A percentile compares a stretch with the other conserved stretches of the same genome.
Evolutionary conservation across 1,140 invertebrate species (phyloP).

Genomic region (Drosophila busckii): DNA sequence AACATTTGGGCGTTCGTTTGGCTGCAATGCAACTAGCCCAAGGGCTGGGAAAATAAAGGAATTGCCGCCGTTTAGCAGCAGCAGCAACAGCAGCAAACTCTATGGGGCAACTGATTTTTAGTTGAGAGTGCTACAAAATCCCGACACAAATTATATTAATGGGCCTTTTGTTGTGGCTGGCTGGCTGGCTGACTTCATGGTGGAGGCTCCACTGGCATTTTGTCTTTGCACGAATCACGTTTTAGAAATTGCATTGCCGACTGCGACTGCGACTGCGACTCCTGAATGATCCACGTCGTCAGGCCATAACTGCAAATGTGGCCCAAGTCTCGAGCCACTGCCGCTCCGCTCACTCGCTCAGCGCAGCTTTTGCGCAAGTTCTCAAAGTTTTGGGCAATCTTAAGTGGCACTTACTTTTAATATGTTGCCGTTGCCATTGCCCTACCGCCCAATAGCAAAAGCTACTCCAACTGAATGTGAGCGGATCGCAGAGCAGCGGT

Average conservation of each 20-base stretch:
- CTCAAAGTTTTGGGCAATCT: slow-evolving; percentile 41
- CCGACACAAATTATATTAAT: slow-evolving; percentile 72
- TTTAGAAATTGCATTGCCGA: slow-evolving; percentile 70
- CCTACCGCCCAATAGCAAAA: slow-evolving; percentile 50
- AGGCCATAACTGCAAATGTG: slow-evolving; percentile 33
- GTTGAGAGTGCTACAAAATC: slow-evolving; percentile 46
- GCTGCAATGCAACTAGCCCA: too few species aligned
- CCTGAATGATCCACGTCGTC: slow-evolving; percentile 30
- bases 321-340: slow-evolving; percentile 24
- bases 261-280: slow-evolving; percentile 14
- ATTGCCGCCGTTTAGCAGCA: too few species aligned
- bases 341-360: slow-evolving; percentile 27
- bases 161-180: slow-evolving; percentile 50
- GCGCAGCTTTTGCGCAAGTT: slow-evolving; percentile 55
- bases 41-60: too few species aligned
- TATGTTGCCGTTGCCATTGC: slow-evolving; percentile 52
- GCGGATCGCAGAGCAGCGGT: not conserved
- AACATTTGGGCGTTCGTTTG: too few species aligned
- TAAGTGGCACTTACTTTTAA: slow-evolving; percentile 67
- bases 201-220: slow-evolving; percentile 37
- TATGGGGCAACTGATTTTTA: slow-evolving; percentile 22
- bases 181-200: slow-evolving; percentile 1
- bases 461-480: not conserved
- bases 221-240: slow-evolving; percentile 71
- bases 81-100: too few species aligned